These are phyloP conservation scores for Craseonycteris thonglongyai DNA, from an alignment of 2,113 vertebrate genomes.

Conservation along the genomic window DNA sequence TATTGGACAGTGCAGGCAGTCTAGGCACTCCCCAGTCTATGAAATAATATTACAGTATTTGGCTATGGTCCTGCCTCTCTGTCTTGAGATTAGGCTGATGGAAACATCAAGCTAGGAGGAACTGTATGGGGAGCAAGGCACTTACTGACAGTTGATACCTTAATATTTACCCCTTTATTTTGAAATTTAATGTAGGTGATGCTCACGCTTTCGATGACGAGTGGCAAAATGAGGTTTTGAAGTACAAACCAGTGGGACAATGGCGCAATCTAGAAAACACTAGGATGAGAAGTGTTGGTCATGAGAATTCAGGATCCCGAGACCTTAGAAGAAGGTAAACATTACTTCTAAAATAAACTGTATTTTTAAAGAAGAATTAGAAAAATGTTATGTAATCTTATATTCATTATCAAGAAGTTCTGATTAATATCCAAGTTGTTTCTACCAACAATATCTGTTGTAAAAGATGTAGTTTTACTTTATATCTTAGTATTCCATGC, in stretches of 20 bases:
- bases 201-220: constrained; percentile 89
- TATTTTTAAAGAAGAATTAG: not conserved
- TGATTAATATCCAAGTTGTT: not conserved
- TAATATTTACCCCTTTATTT: not conserved
- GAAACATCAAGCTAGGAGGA: not conserved
- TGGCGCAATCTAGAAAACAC: constrained; percentile 72
- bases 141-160: not conserved
- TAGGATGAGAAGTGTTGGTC: constrained; percentile 57
- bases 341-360: not conserved
- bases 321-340: constrained; percentile 80
- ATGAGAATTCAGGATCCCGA: constrained; percentile 71
- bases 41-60: not conserved
- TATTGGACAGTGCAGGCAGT: fast-evolving
- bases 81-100: not conserved
- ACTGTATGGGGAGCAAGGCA: not conserved
- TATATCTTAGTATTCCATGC: not conserved
- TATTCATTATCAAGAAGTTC: not conserved
- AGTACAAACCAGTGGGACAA: constrained; percentile 75
- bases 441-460: not conserved
- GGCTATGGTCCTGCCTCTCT: not conserved
- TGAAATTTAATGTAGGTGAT: constrained; percentile 80
- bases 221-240: constrained; percentile 88
- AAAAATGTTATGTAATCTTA: not conserved
- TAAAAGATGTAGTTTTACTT: not conserved
- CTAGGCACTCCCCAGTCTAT: not conserved